These are phyloP conservation scores for Hemistola chrysoprasaria DNA, from an alignment of 2,888 invertebrate genomes.

Conservation along the genomic window DNA sequence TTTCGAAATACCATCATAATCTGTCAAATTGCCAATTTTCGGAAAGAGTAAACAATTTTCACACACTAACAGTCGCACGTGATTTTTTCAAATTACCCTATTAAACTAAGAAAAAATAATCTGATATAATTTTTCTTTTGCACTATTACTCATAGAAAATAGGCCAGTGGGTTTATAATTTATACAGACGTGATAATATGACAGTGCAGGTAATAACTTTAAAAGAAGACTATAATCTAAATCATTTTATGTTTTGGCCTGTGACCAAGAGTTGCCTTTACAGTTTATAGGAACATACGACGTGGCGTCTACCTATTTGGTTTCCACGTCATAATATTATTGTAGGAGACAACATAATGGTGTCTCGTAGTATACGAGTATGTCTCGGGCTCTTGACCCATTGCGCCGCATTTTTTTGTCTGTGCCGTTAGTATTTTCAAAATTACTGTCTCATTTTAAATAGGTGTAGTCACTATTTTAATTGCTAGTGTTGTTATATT, in stretches of 20 bases:
- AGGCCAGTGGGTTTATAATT: conserved; percentile 15
- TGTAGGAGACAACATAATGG: conserved; percentile 39
- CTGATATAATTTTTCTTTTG: neutral
- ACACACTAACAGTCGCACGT: too few species aligned
- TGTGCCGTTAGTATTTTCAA: conserved; percentile 18
- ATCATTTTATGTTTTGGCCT: conserved; percentile 43
- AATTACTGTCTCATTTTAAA: conserved; percentile 19
- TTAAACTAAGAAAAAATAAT: too few species aligned
- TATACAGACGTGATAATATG: conserved; percentile 13
- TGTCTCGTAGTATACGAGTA: conserved; percentile 40
- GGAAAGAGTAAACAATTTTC: too few species aligned
- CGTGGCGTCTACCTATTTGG: conserved; percentile 32
- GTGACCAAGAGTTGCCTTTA: conserved; percentile 40
- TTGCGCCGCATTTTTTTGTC: conserved; percentile 20
- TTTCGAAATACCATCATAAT: too few species aligned
- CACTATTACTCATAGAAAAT: conserved; percentile 2
- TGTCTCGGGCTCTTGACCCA: conserved; percentile 35
- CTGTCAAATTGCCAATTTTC: too few species aligned
- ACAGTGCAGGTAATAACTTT: conserved; percentile 17
- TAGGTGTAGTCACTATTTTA: too few species aligned
- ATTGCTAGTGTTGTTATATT: too few species aligned
- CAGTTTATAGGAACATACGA: conserved; percentile 22
- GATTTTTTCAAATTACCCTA: too few species aligned
- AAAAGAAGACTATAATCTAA: conserved; percentile 29
- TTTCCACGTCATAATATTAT: conserved; percentile 42